Evolutionary conservation across 2,113 vertebrate genomes (phyloP).

Genomic region (Protobothrops mucrosquamatus): DNA sequence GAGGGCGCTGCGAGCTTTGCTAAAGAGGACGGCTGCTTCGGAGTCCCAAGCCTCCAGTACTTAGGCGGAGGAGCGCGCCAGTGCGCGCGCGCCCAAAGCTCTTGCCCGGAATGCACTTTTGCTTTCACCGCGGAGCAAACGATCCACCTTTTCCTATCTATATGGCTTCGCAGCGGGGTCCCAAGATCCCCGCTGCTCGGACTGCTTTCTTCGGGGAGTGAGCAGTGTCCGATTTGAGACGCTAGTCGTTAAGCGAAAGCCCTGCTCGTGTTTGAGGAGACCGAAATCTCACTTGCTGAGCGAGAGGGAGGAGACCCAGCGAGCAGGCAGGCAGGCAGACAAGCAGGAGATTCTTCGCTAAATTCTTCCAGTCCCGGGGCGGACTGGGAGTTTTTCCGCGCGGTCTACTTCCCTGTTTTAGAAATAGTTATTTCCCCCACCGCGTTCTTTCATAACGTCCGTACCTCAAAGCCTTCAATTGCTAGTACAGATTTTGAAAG

Average conservation of each 20-base stretch:
- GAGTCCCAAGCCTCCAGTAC: no score
- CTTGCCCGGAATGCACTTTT: not conserved
- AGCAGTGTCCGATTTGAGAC: not conserved
- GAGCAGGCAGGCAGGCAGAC: not conserved
- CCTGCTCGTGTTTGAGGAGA: not conserved
- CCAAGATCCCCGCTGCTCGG: not conserved
- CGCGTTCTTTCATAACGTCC: not conserved
- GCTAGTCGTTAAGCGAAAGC: not conserved
- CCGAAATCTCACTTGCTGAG: not conserved
- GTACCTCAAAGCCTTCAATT: not conserved
- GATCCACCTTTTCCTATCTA: no score
- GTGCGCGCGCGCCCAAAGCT: fast-evolving
- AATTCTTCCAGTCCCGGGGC: not conserved
- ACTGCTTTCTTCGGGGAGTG: not conserved
- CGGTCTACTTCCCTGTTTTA: not conserved
- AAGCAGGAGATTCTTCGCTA: not conserved
- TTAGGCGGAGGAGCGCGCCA: not conserved
- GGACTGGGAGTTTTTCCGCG: not conserved
- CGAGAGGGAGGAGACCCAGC: not conserved
- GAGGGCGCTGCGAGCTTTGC: slow-evolving; percentile 71
- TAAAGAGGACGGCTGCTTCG: slow-evolving; percentile 10
- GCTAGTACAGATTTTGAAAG: not conserved
- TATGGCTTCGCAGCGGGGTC: not conserved
- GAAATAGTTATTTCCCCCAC: not conserved
- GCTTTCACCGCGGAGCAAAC: fast-evolving